These are phyloP conservation scores for Drosophila melanogaster DNA, from an alignment of 1,140 invertebrate species.

Conservation along the genomic window DNA sequence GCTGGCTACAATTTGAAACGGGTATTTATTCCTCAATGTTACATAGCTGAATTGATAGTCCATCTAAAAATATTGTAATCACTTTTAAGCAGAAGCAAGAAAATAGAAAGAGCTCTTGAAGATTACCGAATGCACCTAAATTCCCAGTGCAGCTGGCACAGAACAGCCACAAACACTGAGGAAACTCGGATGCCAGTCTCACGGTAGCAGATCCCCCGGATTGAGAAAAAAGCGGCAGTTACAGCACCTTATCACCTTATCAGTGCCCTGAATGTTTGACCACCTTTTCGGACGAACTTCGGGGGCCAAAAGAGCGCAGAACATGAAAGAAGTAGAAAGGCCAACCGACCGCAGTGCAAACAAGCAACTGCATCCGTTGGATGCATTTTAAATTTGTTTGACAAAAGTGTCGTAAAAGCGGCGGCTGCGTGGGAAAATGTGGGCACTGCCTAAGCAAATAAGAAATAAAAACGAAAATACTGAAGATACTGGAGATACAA, in stretches of 20 bases:
- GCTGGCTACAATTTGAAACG: too few relatives aligned
- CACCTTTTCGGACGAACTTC: constrained; percentile 54
- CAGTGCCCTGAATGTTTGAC: constrained; percentile 56
- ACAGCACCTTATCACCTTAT: constrained; percentile 57
- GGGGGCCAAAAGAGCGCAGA: constrained; percentile 22
- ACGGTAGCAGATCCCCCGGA: constrained; percentile 50
- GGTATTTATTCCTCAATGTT: too few relatives aligned
- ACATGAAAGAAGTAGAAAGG: constrained; percentile 52
- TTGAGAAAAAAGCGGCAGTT: constrained; percentile 12
- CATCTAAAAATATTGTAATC: too few relatives aligned
- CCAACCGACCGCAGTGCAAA: constrained; percentile 45
- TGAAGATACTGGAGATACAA: constrained; percentile 8
- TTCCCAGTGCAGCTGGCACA: constrained; percentile 15
- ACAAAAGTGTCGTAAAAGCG: constrained; percentile 69
- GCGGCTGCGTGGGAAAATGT: constrained; percentile 71
- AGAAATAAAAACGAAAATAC: constrained; percentile 17
- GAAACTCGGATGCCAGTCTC: constrained; percentile 65
- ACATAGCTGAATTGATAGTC: too few relatives aligned
- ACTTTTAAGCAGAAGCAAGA: too few relatives aligned
- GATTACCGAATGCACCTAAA: too few relatives aligned
- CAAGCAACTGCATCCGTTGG: constrained; percentile 63
- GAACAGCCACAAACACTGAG: constrained; percentile 56
- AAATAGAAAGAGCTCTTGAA: too few relatives aligned
- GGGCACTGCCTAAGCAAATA: constrained; percentile 68
- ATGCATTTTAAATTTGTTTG: constrained; percentile 58